Conservation (phyloP, 2,888 invertebrate genomes). For the Drosophila yooni region DNA sequence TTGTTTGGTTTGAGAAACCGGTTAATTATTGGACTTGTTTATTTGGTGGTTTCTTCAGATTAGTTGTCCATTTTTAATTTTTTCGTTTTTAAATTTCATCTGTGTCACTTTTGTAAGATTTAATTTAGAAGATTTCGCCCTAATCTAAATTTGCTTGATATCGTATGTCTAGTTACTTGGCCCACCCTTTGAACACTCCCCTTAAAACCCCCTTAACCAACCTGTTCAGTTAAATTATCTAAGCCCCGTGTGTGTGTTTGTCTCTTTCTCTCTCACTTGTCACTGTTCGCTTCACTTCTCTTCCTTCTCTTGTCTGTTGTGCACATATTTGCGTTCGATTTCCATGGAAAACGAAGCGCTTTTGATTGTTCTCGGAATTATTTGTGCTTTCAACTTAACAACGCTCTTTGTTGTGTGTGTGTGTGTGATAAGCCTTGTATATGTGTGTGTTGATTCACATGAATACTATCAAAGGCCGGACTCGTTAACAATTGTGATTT, state of each 20-base stretch:
- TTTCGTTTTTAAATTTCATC: conserved; percentile 15
- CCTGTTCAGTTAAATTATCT: conserved; percentile 26
- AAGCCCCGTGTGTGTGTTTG: conserved; percentile 21
- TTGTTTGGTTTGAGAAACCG: conserved; percentile 37
- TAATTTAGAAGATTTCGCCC: conserved; percentile 38
- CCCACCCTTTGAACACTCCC: conserved; percentile 20
- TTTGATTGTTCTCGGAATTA: conserved; percentile 78
- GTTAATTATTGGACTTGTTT: conserved; percentile 38
- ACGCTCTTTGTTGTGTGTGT: conserved; percentile 22
- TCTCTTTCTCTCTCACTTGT: not conserved
- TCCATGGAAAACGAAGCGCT: conserved; percentile 70
- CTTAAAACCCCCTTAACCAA: not conserved
- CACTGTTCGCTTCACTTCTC: not conserved
- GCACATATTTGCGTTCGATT: conserved; percentile 71
- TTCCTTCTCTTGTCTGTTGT: conserved; percentile 22
- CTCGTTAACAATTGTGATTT: conserved; percentile 32
- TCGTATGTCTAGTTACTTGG: conserved; percentile 14
- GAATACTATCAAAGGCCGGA: conserved; percentile 39
- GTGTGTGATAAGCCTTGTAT: conserved; percentile 43
- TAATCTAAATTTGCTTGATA: conserved; percentile 42
- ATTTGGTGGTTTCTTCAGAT: conserved; percentile 12
- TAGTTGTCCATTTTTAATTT: conserved; percentile 16
- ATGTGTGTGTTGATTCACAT: conserved; percentile 9
- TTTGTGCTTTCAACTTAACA: conserved; percentile 68
- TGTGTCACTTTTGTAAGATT: conserved; percentile 25